Conservation (phyloP, 2,113 vertebrate genomes). For the Poecilia latipinna region DNA sequence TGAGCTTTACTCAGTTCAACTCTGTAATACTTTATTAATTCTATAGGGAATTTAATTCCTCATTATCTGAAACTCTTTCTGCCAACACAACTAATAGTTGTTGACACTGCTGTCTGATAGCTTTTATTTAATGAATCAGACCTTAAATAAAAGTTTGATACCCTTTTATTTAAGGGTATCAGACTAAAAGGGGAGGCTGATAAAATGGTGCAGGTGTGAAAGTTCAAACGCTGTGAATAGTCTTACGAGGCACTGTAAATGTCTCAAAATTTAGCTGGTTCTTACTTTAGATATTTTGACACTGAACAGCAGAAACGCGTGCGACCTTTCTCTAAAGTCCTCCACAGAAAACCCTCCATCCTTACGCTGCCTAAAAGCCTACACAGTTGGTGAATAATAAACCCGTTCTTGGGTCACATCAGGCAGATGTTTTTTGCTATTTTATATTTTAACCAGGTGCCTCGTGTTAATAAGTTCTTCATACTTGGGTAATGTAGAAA, state of each 20-base stretch:
- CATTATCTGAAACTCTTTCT: neutral
- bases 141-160: too few relatives aligned
- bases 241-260: neutral
- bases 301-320: constrained; percentile 7
- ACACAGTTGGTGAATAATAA: neutral
- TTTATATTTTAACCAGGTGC: neutral
- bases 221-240: neutral
- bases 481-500: neutral
- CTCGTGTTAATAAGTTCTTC: neutral
- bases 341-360: neutral
- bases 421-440: neutral
- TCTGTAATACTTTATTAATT: neutral
- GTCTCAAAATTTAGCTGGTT: neutral
- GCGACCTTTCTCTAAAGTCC: neutral
- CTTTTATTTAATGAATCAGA: too few relatives aligned
- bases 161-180: neutral
- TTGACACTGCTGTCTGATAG: too few relatives aligned
- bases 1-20: neutral
- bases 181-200: too few relatives aligned
- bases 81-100: too few relatives aligned
- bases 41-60: neutral
- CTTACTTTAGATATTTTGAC: constrained; percentile 1
- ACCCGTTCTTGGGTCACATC: neutral
- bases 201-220: neutral
- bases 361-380: neutral